phyloP scores from a whole-genome alignment of 2,113 vertebrate species.

The Hassar affinis region DNA sequence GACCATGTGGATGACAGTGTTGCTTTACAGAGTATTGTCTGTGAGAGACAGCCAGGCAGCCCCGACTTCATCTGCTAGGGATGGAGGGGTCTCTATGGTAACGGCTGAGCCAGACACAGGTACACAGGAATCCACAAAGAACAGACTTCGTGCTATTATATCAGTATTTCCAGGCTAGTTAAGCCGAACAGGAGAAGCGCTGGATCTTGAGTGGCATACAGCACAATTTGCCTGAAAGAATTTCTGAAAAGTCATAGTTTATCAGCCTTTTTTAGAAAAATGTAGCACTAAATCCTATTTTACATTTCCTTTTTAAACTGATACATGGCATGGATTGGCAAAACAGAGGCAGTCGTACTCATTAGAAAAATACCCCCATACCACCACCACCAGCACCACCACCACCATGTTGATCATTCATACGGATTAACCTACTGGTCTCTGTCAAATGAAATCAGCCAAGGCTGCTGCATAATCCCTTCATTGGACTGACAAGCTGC shows the following conservation, averaged over 20 bases:
- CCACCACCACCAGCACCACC: slow-evolving; percentile 8
- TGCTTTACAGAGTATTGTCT: slow-evolving; percentile 63
- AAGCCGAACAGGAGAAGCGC: background rate
- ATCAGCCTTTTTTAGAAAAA: too few relatives aligned
- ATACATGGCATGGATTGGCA: background rate
- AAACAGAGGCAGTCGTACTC: background rate
- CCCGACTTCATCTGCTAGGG: slow-evolving; percentile 69
- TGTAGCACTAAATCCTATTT: too few relatives aligned
- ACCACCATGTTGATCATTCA: slow-evolving; percentile 38
- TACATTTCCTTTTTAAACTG: background rate
- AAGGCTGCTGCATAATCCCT: slow-evolving; percentile 40
- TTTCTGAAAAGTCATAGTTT: background rate
- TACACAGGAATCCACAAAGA: slow-evolving; percentile 68
- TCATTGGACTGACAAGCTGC: slow-evolving; percentile 31
- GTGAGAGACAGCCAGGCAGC: slow-evolving; percentile 65
- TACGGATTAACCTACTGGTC: slow-evolving; percentile 51
- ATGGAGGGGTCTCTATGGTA: slow-evolving; percentile 78
- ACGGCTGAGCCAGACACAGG: slow-evolving; percentile 69
- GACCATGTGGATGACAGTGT: slow-evolving; percentile 61
- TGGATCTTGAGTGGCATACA: background rate
- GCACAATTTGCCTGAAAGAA: background rate
- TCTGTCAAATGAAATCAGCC: slow-evolving; percentile 48
- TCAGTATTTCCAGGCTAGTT: slow-evolving; percentile 36
- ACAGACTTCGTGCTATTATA: slow-evolving; percentile 51
- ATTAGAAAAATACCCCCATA: slow-evolving; percentile 4